These are phyloP conservation scores for Aphelenchoides avenae DNA, from an alignment of 1,140 invertebrate genomes.

Conservation along the genomic window DNA sequence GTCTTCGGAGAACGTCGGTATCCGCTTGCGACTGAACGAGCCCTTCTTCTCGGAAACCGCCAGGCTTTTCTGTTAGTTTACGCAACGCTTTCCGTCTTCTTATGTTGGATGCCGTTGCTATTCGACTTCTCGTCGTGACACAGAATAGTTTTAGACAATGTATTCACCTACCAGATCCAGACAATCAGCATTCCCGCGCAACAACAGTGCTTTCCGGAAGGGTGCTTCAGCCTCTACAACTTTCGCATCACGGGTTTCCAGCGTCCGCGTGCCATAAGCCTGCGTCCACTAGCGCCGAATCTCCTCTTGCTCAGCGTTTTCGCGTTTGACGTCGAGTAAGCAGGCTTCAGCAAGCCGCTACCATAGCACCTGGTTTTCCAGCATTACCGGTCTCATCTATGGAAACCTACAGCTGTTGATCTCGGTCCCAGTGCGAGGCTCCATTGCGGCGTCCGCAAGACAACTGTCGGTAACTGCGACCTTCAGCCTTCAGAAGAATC, in stretches of 20 bases:
- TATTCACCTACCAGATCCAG: slow-evolving; percentile 41
- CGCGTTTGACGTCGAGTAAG: slow-evolving; percentile 45
- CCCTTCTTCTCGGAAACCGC: slow-evolving; percentile 38
- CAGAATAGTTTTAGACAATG: slow-evolving; percentile 40
- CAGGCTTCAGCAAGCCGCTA: neutral
- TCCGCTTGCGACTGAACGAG: slow-evolving; percentile 39
- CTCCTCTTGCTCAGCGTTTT: slow-evolving; percentile 42
- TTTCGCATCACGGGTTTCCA: slow-evolving; percentile 41
- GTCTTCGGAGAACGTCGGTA: slow-evolving; percentile 11
- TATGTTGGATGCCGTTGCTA: neutral
- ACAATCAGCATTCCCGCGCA: slow-evolving; percentile 34
- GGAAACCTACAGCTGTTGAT: slow-evolving; percentile 43
- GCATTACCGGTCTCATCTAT: slow-evolving; percentile 37
- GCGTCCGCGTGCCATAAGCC: slow-evolving; percentile 18
- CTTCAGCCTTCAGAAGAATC: slow-evolving; percentile 42
- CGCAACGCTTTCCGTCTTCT: neutral
- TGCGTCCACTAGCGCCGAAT: slow-evolving; percentile 34
- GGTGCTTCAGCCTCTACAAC: slow-evolving; percentile 38
- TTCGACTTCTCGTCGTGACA: too few species aligned
- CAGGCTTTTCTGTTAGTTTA: slow-evolving; percentile 36
- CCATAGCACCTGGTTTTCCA: slow-evolving; percentile 15
- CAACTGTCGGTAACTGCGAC: slow-evolving; percentile 46
- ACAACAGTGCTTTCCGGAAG: slow-evolving; percentile 47
- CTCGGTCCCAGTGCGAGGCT: slow-evolving; percentile 34
- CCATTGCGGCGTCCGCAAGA: slow-evolving; percentile 27